These are phyloP conservation scores for Pseudocheirus occidentalis DNA, from an alignment of 2,797 vertebrate genomes.

Conservation along the genomic window DNA sequence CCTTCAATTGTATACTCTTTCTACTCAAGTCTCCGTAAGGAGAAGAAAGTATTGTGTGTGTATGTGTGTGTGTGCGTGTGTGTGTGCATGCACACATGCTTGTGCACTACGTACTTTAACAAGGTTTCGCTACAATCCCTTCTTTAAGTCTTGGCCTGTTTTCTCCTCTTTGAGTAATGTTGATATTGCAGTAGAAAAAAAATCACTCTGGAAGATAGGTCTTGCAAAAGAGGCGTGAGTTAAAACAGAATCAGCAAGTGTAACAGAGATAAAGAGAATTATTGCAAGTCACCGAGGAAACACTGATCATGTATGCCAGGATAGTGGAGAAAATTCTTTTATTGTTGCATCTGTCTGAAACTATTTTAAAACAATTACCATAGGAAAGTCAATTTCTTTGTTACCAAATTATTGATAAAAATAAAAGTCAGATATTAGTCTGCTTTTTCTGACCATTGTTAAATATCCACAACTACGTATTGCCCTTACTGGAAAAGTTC, in stretches of 20 bases:
- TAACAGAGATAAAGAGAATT: background rate
- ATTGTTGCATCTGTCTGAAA: background rate
- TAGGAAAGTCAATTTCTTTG: background rate
- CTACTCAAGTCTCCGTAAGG: background rate
- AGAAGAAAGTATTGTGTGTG: background rate
- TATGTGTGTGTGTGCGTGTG: too few relatives aligned
- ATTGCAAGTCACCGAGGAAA: background rate
- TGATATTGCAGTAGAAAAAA: background rate
- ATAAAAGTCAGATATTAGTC: background rate
- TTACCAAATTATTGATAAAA: background rate
- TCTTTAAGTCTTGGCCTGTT: conserved; percentile 5
- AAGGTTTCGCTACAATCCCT: background rate
- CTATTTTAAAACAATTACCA: background rate
- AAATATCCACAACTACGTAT: background rate
- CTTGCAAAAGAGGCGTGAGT: background rate
- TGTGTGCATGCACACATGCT: too few relatives aligned
- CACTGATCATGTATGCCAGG: background rate
- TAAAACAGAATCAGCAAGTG: background rate
- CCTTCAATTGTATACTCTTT: background rate
- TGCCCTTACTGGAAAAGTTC: background rate
- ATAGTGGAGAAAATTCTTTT: background rate
- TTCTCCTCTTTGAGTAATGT: background rate
- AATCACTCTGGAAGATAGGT: background rate
- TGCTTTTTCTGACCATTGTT: background rate
- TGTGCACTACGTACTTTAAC: background rate